These are phyloP conservation scores for Leptinotarsa tumamoca DNA, from an alignment of 2,888 invertebrate genomes.

Conservation along the genomic window DNA sequence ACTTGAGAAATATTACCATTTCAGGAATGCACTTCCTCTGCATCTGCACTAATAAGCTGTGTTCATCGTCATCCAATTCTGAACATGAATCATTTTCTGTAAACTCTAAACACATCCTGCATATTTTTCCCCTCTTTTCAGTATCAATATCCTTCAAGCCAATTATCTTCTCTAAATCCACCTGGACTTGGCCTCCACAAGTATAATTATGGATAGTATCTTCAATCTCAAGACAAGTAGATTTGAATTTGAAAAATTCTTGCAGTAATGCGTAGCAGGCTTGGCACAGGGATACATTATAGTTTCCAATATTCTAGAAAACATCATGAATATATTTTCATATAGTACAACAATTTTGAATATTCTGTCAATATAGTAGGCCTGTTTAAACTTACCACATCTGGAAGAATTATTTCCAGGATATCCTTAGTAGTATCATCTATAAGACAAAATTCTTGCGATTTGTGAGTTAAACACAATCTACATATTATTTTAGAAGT, in stretches of 20 bases:
- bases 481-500: background rate
- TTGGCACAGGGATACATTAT: constrained; percentile 2
- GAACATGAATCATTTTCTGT: constrained; percentile 14
- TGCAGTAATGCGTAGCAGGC: constrained; percentile 9
- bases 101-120: constrained; percentile 24
- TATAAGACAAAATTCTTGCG: background rate
- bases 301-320: constrained; percentile 17
- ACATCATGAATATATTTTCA: background rate
- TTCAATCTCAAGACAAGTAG: constrained; percentile 27
- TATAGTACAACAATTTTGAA: background rate
- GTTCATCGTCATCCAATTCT: constrained; percentile 3
- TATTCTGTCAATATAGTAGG: background rate
- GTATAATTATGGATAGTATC: constrained; percentile 26
- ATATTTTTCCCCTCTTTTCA: constrained; percentile 23
- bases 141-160: constrained; percentile 9
- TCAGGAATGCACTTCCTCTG: constrained; percentile 19
- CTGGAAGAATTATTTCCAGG: constrained; percentile 24
- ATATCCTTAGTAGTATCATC: constrained; percentile 20
- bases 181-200: constrained; percentile 1
- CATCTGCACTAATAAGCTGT: constrained; percentile 1
- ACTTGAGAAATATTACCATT: constrained; percentile 11
- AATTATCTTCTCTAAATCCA: constrained; percentile 28
- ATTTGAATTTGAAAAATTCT: constrained; percentile 28
- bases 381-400: constrained; percentile 23
- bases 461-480: background rate